Percentiles rank a stretch among this genome's conserved stretches.
These are phyloP conservation scores for Lophotis ruficrista DNA, from an alignment of 2,113 vertebrate species.

Conservation along the genomic window DNA sequence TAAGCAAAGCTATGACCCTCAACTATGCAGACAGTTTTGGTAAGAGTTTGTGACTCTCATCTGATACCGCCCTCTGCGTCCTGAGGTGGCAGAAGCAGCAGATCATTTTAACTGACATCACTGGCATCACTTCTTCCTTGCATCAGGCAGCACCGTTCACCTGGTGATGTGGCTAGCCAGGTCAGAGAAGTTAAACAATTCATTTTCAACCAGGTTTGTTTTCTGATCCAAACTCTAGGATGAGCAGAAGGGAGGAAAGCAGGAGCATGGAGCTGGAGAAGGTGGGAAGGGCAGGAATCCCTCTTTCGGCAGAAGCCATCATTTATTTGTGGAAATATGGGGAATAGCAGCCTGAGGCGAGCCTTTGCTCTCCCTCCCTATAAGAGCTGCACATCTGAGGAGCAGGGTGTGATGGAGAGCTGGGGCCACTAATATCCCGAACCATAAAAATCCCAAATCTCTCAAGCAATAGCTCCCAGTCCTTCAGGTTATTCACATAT, in stretches of 20 bases:
- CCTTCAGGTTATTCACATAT: neutral
- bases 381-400: neutral
- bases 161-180: neutral
- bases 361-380: neutral
- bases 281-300: neutral
- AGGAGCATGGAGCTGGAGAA: neutral
- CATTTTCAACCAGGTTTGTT: neutral
- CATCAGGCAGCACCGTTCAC: neutral
- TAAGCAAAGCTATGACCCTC: slow-evolving; percentile 74
- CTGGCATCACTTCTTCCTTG: neutral
- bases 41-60: slow-evolving; percentile 31
- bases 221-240: neutral
- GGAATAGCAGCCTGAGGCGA: neutral
- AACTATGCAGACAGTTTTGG: slow-evolving; percentile 67
- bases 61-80: neutral
- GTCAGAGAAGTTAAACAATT: neutral
- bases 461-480: neutral
- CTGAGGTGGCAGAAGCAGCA: neutral
- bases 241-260: neutral
- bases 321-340: neutral
- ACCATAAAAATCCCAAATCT: neutral
- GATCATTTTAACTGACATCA: neutral
- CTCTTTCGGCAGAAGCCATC: neutral
- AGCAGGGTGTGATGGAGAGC: neutral
- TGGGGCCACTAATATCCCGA: neutral